Conservation (phyloP, 2,797 vertebrate genomes). For the Melopsittacus undulatus region DNA sequence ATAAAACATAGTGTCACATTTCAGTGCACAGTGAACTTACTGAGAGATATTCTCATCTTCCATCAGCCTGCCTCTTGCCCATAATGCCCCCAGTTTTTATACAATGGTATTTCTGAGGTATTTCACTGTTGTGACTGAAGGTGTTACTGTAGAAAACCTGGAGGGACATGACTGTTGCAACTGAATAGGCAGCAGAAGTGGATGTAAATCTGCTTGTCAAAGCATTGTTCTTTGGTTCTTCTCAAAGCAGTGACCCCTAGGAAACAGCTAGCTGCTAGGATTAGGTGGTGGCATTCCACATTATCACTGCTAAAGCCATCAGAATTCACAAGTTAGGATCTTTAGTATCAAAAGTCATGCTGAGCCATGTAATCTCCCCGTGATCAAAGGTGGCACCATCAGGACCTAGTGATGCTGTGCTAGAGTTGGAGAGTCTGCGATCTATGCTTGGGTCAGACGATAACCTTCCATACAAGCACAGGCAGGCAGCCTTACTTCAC, state of each 20-base stretch:
- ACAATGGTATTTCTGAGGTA: background rate
- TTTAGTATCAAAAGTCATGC: background rate
- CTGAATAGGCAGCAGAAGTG: background rate
- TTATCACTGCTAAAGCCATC: background rate
- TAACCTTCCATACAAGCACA: background rate
- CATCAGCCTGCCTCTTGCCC: background rate
- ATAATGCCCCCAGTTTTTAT: rapidly evolving
- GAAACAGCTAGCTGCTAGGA: background rate
- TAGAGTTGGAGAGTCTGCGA: background rate
- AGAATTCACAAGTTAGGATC: background rate
- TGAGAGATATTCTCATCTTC: background rate
- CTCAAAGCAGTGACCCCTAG: background rate
- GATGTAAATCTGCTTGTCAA: background rate
- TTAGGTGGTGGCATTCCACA: background rate
- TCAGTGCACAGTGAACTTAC: background rate
- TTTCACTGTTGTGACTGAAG: background rate
- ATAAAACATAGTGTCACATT: background rate
- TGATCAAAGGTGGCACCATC: background rate
- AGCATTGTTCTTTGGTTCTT: background rate
- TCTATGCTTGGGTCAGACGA: background rate
- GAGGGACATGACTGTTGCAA: background rate
- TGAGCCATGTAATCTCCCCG: background rate
- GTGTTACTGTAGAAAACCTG: background rate
- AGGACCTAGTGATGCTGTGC: background rate
- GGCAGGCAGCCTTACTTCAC: background rate